Conservation (phyloP, 2,888 invertebrate species). For the Diachrysia chrysitis region DNA sequence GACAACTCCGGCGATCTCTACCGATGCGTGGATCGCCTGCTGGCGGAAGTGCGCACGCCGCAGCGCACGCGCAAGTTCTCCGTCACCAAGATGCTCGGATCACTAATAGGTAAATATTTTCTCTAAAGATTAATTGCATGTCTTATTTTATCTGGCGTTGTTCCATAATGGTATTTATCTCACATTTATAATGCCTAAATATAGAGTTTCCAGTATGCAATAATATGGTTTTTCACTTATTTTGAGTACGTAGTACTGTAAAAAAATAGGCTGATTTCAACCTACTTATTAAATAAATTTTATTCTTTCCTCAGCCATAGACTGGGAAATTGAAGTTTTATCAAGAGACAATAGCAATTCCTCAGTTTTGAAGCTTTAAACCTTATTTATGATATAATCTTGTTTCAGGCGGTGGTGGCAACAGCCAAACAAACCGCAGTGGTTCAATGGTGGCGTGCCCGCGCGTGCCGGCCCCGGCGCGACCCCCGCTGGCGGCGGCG, state of each 20-base stretch:
- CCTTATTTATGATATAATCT: no score
- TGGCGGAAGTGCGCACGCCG: slow-evolving; percentile 91
- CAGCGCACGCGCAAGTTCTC: slow-evolving; percentile 92
- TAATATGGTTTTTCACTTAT: background rate
- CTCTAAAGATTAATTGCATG: background rate
- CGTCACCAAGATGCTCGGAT: slow-evolving; percentile 94
- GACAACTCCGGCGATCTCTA: slow-evolving; percentile 93
- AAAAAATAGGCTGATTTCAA: background rate
- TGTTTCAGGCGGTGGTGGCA: slow-evolving; percentile 77
- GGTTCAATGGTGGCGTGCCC: slow-evolving; percentile 90
- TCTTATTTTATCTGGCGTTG: background rate
- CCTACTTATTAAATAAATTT: no score
- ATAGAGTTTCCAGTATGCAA: background rate
- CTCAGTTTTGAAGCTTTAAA: no score
- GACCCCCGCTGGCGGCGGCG: slow-evolving; percentile 83
- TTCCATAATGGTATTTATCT: background rate
- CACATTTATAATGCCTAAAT: no score
- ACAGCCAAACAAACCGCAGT: slow-evolving; percentile 78
- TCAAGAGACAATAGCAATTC: no score
- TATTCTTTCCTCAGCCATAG: no score
- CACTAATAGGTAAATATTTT: slow-evolving; percentile 89
- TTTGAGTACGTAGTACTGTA: background rate
- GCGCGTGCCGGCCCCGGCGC: slow-evolving; percentile 89
- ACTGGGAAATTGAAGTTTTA: no score
- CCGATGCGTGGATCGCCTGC: slow-evolving; percentile 92